Evolutionary conservation across 1,140 invertebrate species (phyloP).

Genomic region (Mizuhopecten yessoensis): DNA sequence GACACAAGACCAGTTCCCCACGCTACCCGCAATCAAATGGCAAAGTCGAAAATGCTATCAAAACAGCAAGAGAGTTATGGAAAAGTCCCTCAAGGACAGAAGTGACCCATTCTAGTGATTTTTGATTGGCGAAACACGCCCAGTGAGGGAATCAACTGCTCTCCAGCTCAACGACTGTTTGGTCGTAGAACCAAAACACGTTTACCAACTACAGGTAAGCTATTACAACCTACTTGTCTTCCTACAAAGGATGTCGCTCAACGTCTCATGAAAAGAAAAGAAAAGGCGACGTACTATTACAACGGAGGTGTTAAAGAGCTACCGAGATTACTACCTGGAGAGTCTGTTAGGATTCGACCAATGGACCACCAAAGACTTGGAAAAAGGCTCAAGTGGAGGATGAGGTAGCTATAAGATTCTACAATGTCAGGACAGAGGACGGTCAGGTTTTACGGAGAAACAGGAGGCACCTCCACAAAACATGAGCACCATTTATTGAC

Average conservation of each 20-base stretch:
- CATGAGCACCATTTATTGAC: neutral
- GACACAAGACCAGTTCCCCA: constrained; percentile 61
- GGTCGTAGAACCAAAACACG: constrained; percentile 55
- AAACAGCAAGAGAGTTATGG: constrained; percentile 59
- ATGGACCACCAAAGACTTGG: constrained; percentile 45
- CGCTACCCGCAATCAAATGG: constrained; percentile 54
- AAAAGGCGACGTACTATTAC: constrained; percentile 32
- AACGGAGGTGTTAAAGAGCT: constrained; percentile 47
- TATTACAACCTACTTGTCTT: constrained; percentile 13
- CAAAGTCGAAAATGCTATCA: too few species aligned
- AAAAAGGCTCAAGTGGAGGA: neutral
- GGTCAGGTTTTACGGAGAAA: neutral
- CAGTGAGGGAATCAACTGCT: constrained; percentile 42
- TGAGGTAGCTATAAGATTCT: constrained; percentile 41
- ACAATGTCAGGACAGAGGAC: constrained; percentile 41
- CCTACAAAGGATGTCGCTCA: neutral
- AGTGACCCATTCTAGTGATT: constrained; percentile 63
- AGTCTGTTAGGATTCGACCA: constrained; percentile 53
- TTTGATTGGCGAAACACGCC: constrained; percentile 63
- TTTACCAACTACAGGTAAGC: constrained; percentile 51
- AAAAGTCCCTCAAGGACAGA: constrained; percentile 52
- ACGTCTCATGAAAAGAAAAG: constrained; percentile 24
- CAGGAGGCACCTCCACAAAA: neutral
- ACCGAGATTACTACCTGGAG: constrained; percentile 43
- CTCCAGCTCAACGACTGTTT: constrained; percentile 60